Conservation (phyloP, 2,113 vertebrate genomes). For the Amazona vittata region DNA sequence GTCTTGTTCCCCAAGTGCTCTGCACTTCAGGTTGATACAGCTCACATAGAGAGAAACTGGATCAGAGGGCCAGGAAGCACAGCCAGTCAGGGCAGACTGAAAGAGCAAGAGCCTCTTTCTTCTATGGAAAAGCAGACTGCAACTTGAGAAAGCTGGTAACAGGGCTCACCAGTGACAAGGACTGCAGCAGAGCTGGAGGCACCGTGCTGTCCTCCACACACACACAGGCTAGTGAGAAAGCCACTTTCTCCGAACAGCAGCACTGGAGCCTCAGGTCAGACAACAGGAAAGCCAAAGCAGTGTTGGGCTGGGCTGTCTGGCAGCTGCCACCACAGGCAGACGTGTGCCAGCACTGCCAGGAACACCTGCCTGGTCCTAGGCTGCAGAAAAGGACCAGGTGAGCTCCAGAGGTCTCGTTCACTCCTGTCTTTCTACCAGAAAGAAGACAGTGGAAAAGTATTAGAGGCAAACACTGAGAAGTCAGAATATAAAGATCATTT, state of each 20-base stretch:
- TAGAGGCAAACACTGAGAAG: not conserved
- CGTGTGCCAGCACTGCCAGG: not conserved
- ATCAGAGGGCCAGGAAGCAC: not conserved
- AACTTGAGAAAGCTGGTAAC: not conserved
- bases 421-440: not conserved
- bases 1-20: not conserved
- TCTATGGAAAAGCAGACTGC: not conserved
- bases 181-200: not conserved
- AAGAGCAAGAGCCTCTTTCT: not conserved
- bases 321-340: not conserved
- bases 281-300: not conserved
- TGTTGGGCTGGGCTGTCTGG: not conserved
- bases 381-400: not conserved
- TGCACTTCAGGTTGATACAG: not conserved
- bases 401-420: not conserved
- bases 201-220: not conserved
- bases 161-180: not conserved
- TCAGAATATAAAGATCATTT: not conserved
- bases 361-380: not conserved
- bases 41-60: not conserved
- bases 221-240: not conserved
- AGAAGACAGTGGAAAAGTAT: not conserved
- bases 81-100: not conserved
- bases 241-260: not conserved
- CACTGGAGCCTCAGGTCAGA: not conserved